Percentiles rank a stretch among this genome's conserved stretches.
Evolutionary conservation across 2,888 invertebrate species (phyloP).

Genomic region (Xestobium rufovillosum): DNA sequence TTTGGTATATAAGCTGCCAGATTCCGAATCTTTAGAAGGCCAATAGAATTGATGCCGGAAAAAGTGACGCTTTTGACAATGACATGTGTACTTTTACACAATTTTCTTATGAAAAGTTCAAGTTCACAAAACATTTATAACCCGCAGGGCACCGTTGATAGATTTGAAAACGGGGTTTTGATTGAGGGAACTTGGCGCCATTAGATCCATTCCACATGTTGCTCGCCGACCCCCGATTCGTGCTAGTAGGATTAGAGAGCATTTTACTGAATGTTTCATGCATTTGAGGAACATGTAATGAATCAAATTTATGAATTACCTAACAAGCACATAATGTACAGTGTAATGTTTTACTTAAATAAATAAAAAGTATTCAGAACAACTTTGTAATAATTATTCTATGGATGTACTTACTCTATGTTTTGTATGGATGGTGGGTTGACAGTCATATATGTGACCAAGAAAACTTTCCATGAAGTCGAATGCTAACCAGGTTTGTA

Average conservation of each 20-base stretch:
- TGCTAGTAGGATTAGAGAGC: conserved; percentile 7
- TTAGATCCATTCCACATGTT: too few species aligned
- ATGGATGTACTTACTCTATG: too few species aligned
- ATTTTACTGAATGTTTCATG: conserved; percentile 11
- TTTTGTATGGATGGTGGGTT: too few species aligned
- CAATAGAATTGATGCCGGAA: conserved; percentile 25
- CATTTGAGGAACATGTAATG: conserved; percentile 1
- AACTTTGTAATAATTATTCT: too few species aligned
- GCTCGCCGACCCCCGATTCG: too few species aligned
- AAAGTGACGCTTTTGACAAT: conserved; percentile 27
- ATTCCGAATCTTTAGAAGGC: conserved; percentile 11
- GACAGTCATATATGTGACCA: too few species aligned
- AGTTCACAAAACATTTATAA: conserved; percentile 1
- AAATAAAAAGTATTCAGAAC: too few species aligned
- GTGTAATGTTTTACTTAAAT: too few species aligned
- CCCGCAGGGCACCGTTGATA: not conserved
- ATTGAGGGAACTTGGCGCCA: too few species aligned
- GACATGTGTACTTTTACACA: conserved; percentile 19
- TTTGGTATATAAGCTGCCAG: conserved; percentile 9
- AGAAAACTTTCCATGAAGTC: conserved; percentile 21
- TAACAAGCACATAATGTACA: too few species aligned
- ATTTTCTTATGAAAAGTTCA: conserved; percentile 11
- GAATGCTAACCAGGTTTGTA: conserved; percentile 21
- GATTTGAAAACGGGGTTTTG: not conserved
- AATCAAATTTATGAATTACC: too few species aligned